Evolutionary conservation across 2,113 vertebrate genomes (phyloP), one percentile per base, ranked within the genome.

Genomic region (Bubalus kerabau): DNA sequence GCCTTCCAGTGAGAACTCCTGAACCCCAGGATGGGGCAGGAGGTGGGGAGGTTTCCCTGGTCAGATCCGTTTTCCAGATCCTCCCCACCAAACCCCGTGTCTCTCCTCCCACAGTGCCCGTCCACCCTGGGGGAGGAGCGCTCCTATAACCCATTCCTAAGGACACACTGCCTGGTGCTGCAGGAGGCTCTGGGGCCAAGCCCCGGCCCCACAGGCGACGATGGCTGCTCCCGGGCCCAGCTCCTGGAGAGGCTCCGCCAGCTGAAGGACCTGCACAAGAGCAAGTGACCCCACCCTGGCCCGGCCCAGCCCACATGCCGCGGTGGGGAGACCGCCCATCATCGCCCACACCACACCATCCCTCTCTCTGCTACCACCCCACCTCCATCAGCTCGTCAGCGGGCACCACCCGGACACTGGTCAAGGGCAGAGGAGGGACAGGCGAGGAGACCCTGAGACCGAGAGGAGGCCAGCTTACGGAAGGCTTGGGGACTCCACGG

Each of bases 81-180:
- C 71, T 89, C 32, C 57, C 91, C 43, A 16, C 74, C 36, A 54
- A 97, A 10, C 74, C 59, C 2, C 1, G 6, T 59, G n/a, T 71
- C 36, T 97, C 15, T 87, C 5, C 3, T 2, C 90, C 98, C 87
- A 0, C 98, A 99, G 99, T 99, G 99, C 97, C 99, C 99, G 1
- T 99, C 99, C 50, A 99, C 99, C 0, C 98, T 99, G 21, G 99
- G 99, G 0, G 99, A 99, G 60, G 99, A 99, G 97, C 99, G 99
- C 95, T 98, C 98, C 85, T 99, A 99, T 98, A 99, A 99, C 97
- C 99, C 99, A 0, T 99, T 99, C 98, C 98, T 99, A 97, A 98
- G 99, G 94, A 99, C 99, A 40, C 99, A 99, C 98, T 98, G 94
- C 57, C 96, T 97, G 0, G 99, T 99, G 32, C 99, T 99, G 95